phyloP scores from a whole-genome alignment of 2,888 invertebrate genomes.

The Protophormia terraenovae region DNA sequence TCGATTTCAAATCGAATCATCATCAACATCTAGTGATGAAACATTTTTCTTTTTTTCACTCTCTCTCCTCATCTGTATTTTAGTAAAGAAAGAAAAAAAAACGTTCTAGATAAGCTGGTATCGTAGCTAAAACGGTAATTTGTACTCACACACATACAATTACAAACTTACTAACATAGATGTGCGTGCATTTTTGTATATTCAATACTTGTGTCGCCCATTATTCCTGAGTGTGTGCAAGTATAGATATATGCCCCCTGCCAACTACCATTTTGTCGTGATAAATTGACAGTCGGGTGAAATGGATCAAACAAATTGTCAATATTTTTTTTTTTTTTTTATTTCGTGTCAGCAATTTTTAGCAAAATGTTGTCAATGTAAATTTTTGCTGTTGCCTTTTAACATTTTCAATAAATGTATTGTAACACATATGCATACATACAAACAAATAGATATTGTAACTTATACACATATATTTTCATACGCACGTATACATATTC shows the following conservation, averaged over 20 bases:
- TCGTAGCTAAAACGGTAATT: slow-evolving; percentile 44
- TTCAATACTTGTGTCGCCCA: background rate
- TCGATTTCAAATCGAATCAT: slow-evolving; percentile 60
- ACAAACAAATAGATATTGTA: background rate
- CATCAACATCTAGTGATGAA: slow-evolving; percentile 55
- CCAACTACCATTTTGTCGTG: slow-evolving; percentile 51
- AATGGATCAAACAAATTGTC: slow-evolving; percentile 76
- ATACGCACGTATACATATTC: background rate
- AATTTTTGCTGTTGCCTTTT: slow-evolving; percentile 57
- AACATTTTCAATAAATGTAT: slow-evolving; percentile 47
- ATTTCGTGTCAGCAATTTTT: slow-evolving; percentile 66
- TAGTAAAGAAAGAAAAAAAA: background rate
- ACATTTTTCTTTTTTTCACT: slow-evolving; percentile 4
- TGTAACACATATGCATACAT: background rate
- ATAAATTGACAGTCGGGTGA: slow-evolving; percentile 72
- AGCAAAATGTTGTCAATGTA: slow-evolving; percentile 60
- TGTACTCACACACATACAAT: background rate
- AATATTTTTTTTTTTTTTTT: slow-evolving; percentile 70
- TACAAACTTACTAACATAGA: background rate
- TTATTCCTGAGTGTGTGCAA: background rate
- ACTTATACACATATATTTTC: background rate
- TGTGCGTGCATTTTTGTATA: slow-evolving; percentile 35
- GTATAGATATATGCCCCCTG: background rate
- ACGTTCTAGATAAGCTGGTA: slow-evolving; percentile 41
- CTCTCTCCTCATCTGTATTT: background rate